These are phyloP conservation scores for Eulemur coronatus DNA, from an alignment of 2,797 vertebrate species.

Conservation along the genomic window DNA sequence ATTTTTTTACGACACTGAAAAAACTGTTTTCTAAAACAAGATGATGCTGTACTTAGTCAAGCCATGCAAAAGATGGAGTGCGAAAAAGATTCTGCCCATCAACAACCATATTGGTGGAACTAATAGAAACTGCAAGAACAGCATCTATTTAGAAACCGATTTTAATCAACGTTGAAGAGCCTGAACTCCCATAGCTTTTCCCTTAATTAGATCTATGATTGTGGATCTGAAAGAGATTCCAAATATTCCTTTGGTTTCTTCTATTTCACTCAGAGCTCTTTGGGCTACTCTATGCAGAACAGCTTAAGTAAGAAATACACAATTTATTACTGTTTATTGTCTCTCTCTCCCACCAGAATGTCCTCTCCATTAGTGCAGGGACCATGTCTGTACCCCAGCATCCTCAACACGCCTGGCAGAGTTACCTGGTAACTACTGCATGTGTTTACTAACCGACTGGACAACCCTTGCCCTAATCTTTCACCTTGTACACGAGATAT, in stretches of 20 bases:
- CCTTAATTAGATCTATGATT: neutral
- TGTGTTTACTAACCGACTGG: neutral
- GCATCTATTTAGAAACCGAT: constrained; percentile 26
- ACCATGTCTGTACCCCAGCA: neutral
- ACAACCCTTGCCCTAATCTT: neutral
- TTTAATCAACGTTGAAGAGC: constrained; percentile 17
- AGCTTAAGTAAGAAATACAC: neutral
- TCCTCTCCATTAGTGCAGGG: neutral
- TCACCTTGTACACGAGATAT: neutral
- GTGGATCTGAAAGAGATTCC: neutral
- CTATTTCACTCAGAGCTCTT: neutral
- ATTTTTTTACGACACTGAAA: neutral
- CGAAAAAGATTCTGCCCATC: neutral
- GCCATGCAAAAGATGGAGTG: neutral
- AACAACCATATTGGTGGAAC: neutral
- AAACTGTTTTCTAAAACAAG: constrained; percentile 9
- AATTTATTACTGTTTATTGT: neutral
- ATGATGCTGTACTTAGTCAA: neutral
- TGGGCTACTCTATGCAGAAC: neutral
- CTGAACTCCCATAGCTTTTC: neutral
- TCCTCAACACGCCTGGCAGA: neutral
- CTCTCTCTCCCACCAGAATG: neutral
- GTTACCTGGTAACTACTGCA: neutral
- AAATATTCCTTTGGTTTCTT: neutral
- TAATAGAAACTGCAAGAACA: neutral